Evolutionary conservation across 2,113 vertebrate genomes (phyloP), one percentile per base, ranked within the genome.

Genomic region (Noctilio leporinus): DNA sequence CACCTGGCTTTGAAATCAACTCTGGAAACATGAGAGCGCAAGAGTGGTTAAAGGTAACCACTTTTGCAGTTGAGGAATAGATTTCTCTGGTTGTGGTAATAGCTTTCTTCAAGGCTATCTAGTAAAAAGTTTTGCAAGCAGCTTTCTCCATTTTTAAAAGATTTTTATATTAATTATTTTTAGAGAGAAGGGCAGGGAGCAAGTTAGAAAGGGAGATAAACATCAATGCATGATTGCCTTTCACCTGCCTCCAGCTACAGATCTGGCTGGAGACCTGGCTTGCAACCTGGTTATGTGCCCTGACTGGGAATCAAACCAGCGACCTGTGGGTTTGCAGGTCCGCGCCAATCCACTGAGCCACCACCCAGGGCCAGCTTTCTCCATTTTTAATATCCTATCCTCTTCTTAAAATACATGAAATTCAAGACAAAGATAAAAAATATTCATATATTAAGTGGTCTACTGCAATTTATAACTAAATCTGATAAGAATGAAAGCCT

Each of bases 371-470:
- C n/a, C 26, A 69, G n/a, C 78, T 83, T 40, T 82, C 69, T 75
- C 33, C 65, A 53, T 76, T 83, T 76, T 76, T 51, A 89, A 81
- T 51, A 89, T 65, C 17, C 11, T 40, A 73, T 35, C 7, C 26
- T 77, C 91, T 45, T 51, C 19, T 65, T 83, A 67, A 83, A 86
- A 95, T 51, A 38, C 5, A 94, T 9, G 24, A 78, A 91, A 86
- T 89, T 86, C 33, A 91, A 75, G 91, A 67, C n/a, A 95, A 91
- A 88, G 24, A 45, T 40, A 82, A 35, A 24, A 93, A 57, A n/a
- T 45, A 57, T 45, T 64, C n/a, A 57, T 38, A 55, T 80, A 84
- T 33, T 80, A 89, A 92, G n/a, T 81, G 15, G 33, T 80, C 24
- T 70, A 49, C 22, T 67, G 4, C 9, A 77, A 87, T 57, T 12